Conservation (phyloP, 2,888 invertebrate genomes). For the Vandiemenella viatica region DNA sequence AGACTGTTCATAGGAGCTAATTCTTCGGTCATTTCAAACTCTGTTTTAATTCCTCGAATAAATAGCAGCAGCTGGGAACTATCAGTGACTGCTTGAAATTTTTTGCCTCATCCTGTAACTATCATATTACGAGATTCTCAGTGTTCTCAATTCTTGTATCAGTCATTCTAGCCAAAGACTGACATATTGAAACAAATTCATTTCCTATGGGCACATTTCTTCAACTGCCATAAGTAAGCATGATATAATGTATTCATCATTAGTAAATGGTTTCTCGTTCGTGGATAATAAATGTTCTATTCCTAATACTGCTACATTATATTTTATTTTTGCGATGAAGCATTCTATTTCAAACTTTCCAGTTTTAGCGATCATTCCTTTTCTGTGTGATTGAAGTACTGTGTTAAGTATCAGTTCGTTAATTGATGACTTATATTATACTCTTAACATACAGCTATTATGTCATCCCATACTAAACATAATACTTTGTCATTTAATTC, state of each 20-base stretch:
- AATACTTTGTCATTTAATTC: too few relatives aligned
- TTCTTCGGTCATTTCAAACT: not conserved
- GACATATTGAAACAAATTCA: not conserved
- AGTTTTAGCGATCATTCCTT: too few relatives aligned
- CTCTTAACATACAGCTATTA: too few relatives aligned
- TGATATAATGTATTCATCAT: conserved; percentile 1
- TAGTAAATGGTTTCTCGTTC: not conserved
- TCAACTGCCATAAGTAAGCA: not conserved
- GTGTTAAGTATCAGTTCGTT: too few relatives aligned
- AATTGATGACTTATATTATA: too few relatives aligned
- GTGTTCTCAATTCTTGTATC: not conserved
- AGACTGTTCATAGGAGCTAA: not conserved
- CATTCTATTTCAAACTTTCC: too few relatives aligned
- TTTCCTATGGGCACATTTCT: conserved; percentile 1
- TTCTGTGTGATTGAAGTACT: too few relatives aligned
- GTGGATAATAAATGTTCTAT: not conserved
- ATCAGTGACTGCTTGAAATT: not conserved
- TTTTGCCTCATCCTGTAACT: not conserved
- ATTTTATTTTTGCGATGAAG: too few relatives aligned
- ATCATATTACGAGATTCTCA: not conserved
- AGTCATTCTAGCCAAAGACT: not conserved
- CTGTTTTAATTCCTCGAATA: not conserved
- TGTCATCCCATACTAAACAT: too few relatives aligned
- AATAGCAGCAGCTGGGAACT: not conserved
- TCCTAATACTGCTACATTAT: too few relatives aligned